Evolutionary conservation across 2,888 invertebrate species (phyloP).

Genomic region (Pilophorus perplexus): DNA sequence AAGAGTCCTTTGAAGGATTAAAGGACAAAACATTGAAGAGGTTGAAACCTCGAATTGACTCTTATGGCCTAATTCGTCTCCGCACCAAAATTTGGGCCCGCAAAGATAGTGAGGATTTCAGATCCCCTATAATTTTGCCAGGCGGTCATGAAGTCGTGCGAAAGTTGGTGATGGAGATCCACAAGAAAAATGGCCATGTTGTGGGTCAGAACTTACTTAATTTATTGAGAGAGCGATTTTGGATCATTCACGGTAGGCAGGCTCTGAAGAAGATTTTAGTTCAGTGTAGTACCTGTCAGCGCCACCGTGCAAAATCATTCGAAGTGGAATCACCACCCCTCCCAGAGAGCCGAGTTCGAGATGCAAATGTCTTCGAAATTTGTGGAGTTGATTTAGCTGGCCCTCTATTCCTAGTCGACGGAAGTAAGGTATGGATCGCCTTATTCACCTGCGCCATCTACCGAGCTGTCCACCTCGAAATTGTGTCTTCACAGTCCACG

Average conservation of each 20-base stretch:
- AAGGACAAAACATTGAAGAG: too few relatives aligned
- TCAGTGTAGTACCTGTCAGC: too few relatives aligned
- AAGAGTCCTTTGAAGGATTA: too few relatives aligned
- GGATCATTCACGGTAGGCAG: conserved; percentile 4
- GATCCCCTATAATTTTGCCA: too few relatives aligned
- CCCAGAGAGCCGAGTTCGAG: too few relatives aligned
- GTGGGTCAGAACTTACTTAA: too few relatives aligned
- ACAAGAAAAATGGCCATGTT: conserved; percentile 4
- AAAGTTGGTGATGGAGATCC: not conserved
- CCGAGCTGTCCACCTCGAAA: not conserved
- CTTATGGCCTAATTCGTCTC: too few relatives aligned
- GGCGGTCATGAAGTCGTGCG: too few relatives aligned
- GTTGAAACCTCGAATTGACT: too few relatives aligned
- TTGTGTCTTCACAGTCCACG: conserved; percentile 6
- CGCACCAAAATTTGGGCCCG: too few relatives aligned
- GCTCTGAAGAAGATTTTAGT: not conserved
- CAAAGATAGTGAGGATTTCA: too few relatives aligned
- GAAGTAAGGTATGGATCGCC: too few relatives aligned
- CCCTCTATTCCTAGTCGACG: not conserved
- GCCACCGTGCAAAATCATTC: not conserved
- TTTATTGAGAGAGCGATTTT: conserved; percentile 7
- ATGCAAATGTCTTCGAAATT: conserved; percentile 10
- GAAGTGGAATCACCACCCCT: conserved; percentile 19
- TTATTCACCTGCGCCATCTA: conserved; percentile 12
- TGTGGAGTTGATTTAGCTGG: conserved; percentile 12